phyloP scores from a whole-genome alignment of 2,797 vertebrate genomes.

The Discoglossus pictus region DNA sequence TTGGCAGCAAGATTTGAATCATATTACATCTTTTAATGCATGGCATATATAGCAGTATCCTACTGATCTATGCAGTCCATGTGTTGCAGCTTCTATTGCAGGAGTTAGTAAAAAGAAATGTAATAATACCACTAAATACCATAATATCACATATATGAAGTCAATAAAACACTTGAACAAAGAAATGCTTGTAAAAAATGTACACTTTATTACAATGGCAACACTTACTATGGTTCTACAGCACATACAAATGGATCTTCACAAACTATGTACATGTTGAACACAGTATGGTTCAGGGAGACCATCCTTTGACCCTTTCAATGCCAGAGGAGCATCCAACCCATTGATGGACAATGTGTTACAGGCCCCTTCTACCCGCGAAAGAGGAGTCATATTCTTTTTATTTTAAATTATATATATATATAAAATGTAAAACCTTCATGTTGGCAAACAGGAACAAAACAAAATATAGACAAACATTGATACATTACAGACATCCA shows the following conservation, averaged over 20 bases:
- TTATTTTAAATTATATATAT: conserved; percentile 48
- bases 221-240: conserved; percentile 77
- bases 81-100: no score
- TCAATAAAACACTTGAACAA: no score
- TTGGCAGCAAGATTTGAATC: no score
- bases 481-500: conserved; percentile 22
- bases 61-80: no score
- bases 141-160: no score
- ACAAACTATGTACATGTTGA: conserved; percentile 80
- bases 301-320: conserved; percentile 51
- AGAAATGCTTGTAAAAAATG: conserved; percentile 74
- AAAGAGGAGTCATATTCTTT: background rate
- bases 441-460: conserved; percentile 65
- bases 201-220: conserved; percentile 89
- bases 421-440: conserved; percentile 46
- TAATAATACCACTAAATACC: no score
- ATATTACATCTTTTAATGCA: no score
- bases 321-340: conserved; percentile 48
- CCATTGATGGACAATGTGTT: conserved; percentile 58
- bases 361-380: conserved; percentile 51
- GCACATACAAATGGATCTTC: conserved; percentile 83
- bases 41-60: no score
- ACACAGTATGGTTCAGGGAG: conserved; percentile 45
- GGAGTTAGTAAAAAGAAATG: no score
- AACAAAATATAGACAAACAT: conserved; percentile 41